These are phyloP conservation scores for Chrysina gloriosa DNA, from an alignment of 2,888 invertebrate genomes.

Conservation along the genomic window DNA sequence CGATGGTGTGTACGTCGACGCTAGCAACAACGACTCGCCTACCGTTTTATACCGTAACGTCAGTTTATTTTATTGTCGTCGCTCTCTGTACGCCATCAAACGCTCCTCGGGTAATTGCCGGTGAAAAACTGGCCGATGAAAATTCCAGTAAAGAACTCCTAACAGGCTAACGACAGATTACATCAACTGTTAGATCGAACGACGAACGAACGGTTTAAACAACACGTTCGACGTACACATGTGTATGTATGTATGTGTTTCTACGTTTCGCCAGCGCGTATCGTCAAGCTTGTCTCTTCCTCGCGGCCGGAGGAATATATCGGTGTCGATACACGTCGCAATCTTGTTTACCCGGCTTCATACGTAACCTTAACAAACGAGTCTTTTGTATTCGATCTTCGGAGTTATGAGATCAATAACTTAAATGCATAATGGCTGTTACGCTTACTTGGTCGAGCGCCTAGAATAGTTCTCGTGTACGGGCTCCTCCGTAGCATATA, in stretches of 20 bases:
- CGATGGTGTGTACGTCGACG: too few relatives aligned
- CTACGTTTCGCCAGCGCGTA: not conserved
- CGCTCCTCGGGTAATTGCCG: not conserved
- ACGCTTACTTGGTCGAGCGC: conserved; percentile 9
- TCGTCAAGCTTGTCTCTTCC: not conserved
- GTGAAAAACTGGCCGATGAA: conserved; percentile 26
- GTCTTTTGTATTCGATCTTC: conserved; percentile 22
- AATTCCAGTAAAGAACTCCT: conserved; percentile 26
- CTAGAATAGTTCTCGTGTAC: not conserved
- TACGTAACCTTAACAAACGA: conserved; percentile 20
- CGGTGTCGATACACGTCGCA: conserved; percentile 7
- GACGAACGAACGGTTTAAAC: not conserved
- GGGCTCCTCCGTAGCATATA: not conserved
- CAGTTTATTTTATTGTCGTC: not conserved
- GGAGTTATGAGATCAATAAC: conserved; percentile 27
- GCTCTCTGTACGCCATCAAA: not conserved
- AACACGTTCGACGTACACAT: not conserved
- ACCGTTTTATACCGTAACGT: too few relatives aligned
- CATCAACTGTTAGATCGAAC: conserved; percentile 2
- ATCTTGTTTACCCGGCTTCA: conserved; percentile 13
- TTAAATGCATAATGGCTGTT: conserved; percentile 31
- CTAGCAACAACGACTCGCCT: too few relatives aligned
- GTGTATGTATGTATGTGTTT: not conserved
- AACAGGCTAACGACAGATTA: conserved; percentile 30
- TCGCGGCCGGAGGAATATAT: not conserved